phyloP scores from a whole-genome alignment of 1,140 invertebrate species.

The Rhyacophila brunnea region DNA sequence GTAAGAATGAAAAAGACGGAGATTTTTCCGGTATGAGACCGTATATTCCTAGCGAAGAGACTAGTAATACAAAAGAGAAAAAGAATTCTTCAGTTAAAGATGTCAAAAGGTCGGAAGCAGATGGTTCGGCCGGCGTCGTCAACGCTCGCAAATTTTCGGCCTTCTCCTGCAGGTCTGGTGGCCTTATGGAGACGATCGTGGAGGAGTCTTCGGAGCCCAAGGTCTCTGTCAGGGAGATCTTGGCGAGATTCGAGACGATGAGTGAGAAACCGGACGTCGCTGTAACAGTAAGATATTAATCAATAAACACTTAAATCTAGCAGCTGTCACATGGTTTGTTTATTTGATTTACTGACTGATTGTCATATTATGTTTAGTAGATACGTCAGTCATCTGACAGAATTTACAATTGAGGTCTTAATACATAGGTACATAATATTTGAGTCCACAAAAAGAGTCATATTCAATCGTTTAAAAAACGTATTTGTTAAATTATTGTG shows the following conservation, averaged over 20 bases:
- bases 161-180: conserved; percentile 59
- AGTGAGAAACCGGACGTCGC: conserved; percentile 43
- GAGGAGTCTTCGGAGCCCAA: conserved; percentile 73
- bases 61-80: conserved; percentile 21
- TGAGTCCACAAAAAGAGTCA: too few species aligned
- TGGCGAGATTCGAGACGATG: conserved; percentile 76
- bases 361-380: too few species aligned
- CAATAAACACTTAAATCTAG: too few species aligned
- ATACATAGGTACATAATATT: too few species aligned
- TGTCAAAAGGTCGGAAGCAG: background rate
- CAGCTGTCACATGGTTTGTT: too few species aligned
- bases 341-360: too few species aligned
- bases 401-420: too few species aligned
- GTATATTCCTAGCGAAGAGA: conserved; percentile 5
- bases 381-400: too few species aligned
- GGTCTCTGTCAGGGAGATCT: conserved; percentile 75
- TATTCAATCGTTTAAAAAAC: too few species aligned
- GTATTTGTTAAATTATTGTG: too few species aligned
- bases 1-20: background rate
- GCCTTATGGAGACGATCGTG: conserved; percentile 76
- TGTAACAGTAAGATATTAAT: background rate
- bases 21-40: too few species aligned
- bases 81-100: conserved; percentile 40
- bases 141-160: conserved; percentile 47
- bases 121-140: background rate